These are phyloP conservation scores for Pomacea maculata DNA, from an alignment of 1,140 invertebrate species.

Conservation along the genomic window DNA sequence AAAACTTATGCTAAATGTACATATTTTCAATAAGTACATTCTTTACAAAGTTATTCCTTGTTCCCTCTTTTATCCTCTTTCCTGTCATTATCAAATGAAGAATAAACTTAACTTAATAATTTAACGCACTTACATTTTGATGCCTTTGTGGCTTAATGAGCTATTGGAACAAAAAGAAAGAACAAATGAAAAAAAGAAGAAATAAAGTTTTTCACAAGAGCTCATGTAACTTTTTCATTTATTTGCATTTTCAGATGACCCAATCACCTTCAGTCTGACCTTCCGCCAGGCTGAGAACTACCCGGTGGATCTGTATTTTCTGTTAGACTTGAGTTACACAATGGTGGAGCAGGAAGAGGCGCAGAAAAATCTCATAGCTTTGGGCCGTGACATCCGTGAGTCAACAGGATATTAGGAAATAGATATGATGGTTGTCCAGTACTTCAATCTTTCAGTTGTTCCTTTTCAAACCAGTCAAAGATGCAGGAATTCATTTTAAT, in stretches of 20 bases:
- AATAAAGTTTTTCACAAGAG: neutral
- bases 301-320: conserved; percentile 94
- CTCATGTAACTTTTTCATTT: neutral
- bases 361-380: conserved; percentile 47
- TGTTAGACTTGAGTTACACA: conserved; percentile 94
- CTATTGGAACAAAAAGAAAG: neutral
- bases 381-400: conserved; percentile 83
- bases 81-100: too few species aligned
- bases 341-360: conserved; percentile 86
- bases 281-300: conserved; percentile 92
- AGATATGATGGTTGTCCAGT: too few species aligned
- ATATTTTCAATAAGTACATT: too few species aligned
- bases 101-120: too few species aligned
- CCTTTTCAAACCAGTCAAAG: too few species aligned
- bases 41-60: too few species aligned
- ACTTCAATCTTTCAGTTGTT: too few species aligned
- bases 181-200: neutral
- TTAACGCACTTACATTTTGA: too few species aligned
- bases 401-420: conserved; percentile 41
- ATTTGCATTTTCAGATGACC: conserved; percentile 53
- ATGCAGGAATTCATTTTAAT: too few species aligned
- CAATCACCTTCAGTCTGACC: conserved; percentile 50
- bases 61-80: too few species aligned
- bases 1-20: too few species aligned
- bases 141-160: too few species aligned